A percentile compares a stretch with the other conserved stretches of the same genome.
Evolutionary conservation across 2,113 vertebrate genomes (phyloP).

Genomic region (Oxygymnocypris stewartii): DNA sequence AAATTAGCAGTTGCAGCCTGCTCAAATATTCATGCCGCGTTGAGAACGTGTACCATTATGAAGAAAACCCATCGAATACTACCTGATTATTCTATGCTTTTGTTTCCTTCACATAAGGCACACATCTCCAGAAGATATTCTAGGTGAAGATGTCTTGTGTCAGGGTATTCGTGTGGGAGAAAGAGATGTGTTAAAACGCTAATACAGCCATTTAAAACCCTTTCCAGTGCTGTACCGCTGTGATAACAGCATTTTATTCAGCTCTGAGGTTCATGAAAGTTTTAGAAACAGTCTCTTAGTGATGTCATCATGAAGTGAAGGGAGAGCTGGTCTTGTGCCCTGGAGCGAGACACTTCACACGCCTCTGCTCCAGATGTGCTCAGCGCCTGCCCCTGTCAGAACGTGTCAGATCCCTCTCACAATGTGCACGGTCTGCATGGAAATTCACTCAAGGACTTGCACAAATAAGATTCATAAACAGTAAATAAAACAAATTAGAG

Average conservation of each 20-base stretch:
- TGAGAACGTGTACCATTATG: constrained; percentile 50
- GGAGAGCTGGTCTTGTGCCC: constrained; percentile 4
- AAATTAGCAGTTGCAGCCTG: constrained; percentile 58
- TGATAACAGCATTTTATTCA: neutral
- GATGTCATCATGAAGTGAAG: constrained; percentile 20
- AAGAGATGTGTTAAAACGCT: neutral
- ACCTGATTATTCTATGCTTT: constrained; percentile 47
- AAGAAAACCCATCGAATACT: constrained; percentile 45
- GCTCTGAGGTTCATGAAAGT: constrained; percentile 23
- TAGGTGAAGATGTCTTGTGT: neutral
- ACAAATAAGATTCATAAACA: neutral
- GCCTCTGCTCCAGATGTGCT: constrained; percentile 27
- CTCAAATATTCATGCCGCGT: constrained; percentile 57
- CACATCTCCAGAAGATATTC: constrained; percentile 5
- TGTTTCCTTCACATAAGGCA: constrained; percentile 47
- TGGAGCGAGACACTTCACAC: constrained; percentile 13
- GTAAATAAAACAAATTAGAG: neutral
- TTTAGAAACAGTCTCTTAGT: constrained; percentile 7
- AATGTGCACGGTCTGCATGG: neutral
- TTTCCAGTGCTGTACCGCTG: neutral
- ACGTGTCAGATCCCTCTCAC: constrained; percentile 5
- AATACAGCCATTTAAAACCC: neutral
- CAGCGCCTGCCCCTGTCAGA: constrained; percentile 1
- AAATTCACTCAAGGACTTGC: neutral
- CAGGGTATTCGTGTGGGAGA: neutral